phyloP scores from a whole-genome alignment of 2,797 vertebrate species.

The Arrhamphus sclerolepis region DNA sequence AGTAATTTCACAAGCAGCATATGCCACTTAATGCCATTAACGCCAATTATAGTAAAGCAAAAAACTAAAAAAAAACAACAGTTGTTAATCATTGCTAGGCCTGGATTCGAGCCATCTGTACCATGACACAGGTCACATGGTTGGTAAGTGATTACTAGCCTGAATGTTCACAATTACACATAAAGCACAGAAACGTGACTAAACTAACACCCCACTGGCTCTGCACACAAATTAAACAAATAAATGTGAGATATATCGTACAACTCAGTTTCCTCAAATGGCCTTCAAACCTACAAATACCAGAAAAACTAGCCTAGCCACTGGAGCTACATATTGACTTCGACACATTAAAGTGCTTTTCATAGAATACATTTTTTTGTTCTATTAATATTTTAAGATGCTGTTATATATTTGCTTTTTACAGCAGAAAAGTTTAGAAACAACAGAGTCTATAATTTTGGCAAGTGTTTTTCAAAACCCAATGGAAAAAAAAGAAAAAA shows the following conservation, averaged over 20 bases:
- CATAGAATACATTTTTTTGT: neutral
- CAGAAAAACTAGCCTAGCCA: neutral
- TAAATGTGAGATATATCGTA: conserved; percentile 25
- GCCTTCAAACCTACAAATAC: conserved; percentile 1
- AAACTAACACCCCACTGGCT: conserved; percentile 22
- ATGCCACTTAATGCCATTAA: conserved; percentile 21
- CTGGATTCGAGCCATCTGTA: conserved; percentile 44
- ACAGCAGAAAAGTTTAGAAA: neutral
- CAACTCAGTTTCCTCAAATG: neutral
- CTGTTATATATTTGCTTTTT: neutral
- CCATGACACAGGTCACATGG: conserved; percentile 38
- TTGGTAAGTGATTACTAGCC: conserved; percentile 59
- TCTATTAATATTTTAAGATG: conserved; percentile 1
- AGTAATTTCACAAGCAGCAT: conserved; percentile 44
- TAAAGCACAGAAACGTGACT: conserved; percentile 28
- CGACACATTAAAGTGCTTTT: neutral
- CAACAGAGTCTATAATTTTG: neutral
- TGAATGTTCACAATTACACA: conserved; percentile 9
- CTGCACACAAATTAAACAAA: conserved; percentile 38
- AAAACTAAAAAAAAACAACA: neutral
- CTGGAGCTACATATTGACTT: neutral
- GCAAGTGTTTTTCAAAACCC: neutral
- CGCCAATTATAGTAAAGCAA: conserved; percentile 1
- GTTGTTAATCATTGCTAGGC: conserved; percentile 65
- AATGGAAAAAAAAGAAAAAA: too few relatives aligned